phyloP scores from a whole-genome alignment of 1,140 invertebrate genomes.

The Lerema accius region DNA sequence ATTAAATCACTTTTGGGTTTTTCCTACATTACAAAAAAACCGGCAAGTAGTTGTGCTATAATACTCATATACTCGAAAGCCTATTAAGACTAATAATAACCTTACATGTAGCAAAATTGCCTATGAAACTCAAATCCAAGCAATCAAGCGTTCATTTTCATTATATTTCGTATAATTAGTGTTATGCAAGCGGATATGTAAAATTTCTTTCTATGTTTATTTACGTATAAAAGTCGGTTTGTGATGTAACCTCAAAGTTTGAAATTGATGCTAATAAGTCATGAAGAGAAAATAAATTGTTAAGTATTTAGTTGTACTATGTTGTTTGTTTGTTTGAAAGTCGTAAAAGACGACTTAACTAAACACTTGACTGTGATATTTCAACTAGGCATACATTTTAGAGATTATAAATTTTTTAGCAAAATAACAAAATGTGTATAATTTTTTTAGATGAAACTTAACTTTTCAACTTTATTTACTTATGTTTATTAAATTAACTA shows the following conservation, averaged over 20 bases:
- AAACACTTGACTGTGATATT: too few species aligned
- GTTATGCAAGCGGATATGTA: not conserved
- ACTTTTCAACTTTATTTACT: too few species aligned
- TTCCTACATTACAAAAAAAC: too few species aligned
- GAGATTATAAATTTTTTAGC: too few species aligned
- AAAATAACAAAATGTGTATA: too few species aligned
- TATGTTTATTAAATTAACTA: too few species aligned
- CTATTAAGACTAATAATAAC: not conserved
- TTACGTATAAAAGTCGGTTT: not conserved
- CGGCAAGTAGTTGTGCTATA: too few species aligned
- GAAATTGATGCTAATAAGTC: not conserved
- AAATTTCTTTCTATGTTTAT: not conserved
- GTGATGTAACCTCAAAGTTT: not conserved
- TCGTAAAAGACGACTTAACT: too few species aligned
- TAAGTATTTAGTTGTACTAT: not conserved
- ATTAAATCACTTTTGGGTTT: too few species aligned
- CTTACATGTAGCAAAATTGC: not conserved
- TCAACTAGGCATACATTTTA: too few species aligned
- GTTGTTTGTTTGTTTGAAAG: too few species aligned
- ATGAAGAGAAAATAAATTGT: not conserved
- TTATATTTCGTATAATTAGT: not conserved
- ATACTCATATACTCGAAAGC: not conserved
- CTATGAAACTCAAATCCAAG: not conserved
- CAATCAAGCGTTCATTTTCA: not conserved
- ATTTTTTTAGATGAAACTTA: too few species aligned